A percentile compares a stretch with the other conserved stretches of the same genome.
Conservation (phyloP, 2,113 vertebrate genomes). For the Plectropomus leopardus region DNA sequence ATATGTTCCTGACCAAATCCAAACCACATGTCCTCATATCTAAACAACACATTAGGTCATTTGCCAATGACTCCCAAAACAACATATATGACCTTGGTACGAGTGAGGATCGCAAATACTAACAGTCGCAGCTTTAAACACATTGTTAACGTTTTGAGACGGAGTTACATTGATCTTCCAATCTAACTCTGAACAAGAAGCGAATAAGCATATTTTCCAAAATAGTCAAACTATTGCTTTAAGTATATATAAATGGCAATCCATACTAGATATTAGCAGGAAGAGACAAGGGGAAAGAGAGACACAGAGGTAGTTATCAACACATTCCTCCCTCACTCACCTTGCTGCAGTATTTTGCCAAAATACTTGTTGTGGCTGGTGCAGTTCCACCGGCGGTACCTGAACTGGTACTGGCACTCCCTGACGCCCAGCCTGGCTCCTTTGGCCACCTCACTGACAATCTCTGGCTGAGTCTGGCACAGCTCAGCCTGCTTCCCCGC, state of each 20-base stretch:
- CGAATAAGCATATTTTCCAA: not conserved
- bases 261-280: not conserved
- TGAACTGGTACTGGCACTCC: slow-evolving; percentile 97
- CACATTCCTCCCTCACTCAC: slow-evolving; percentile 82
- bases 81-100: no score
- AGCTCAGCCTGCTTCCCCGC: slow-evolving; percentile 94
- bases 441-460: slow-evolving; percentile 94
- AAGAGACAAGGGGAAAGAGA: not conserved
- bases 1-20: no score
- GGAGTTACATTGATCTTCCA: no score
- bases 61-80: no score
- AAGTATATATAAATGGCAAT: not conserved
- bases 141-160: no score
- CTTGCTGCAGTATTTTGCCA: slow-evolving; percentile 97
- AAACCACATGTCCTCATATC: no score
- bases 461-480: slow-evolving; percentile 96
- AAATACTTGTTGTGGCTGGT: slow-evolving; percentile 98
- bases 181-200: not conserved
- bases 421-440: slow-evolving; percentile 94
- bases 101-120: no score
- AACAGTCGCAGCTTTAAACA: no score
- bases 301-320: not conserved
- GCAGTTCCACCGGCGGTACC: slow-evolving; percentile 97
- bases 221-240: not conserved
- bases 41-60: no score